Conservation (phyloP, 2,888 invertebrate genomes). For the Acrobasis suavella region DNA sequence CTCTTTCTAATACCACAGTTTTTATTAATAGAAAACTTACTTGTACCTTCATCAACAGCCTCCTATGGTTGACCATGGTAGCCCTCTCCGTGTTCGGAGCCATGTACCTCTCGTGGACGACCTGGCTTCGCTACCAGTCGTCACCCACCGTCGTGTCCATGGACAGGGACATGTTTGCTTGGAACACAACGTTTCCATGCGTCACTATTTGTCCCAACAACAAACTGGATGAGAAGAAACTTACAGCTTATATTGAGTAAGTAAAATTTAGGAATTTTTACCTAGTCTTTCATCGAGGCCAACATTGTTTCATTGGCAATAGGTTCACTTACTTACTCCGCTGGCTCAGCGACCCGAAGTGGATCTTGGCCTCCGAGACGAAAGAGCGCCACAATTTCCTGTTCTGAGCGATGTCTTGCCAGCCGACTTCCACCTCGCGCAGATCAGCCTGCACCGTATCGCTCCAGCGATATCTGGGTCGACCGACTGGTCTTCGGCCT, state of each 20-base stretch:
- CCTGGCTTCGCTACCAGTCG: conserved; percentile 85
- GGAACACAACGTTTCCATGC: conserved; percentile 88
- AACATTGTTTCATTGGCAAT: too few species aligned
- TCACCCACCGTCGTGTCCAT: conserved; percentile 88
- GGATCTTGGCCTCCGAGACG: too few species aligned
- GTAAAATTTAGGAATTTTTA: conserved; percentile 26
- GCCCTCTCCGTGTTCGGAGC: conserved; percentile 79
- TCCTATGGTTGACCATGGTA: conserved; percentile 82
- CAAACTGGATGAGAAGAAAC: conserved; percentile 79
- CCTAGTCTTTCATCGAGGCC: too few species aligned
- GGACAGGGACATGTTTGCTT: conserved; percentile 87
- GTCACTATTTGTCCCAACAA: conserved; percentile 85
- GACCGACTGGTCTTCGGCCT: too few species aligned
- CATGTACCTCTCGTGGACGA: conserved; percentile 80
- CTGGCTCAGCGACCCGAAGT: too few species aligned
- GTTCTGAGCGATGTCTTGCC: too few species aligned
- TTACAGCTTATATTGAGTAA: conserved; percentile 80
- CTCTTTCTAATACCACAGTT: background rate
- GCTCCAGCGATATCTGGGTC: too few species aligned
- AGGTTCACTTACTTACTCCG: too few species aligned
- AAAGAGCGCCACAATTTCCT: too few species aligned
- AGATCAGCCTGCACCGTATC: too few species aligned
- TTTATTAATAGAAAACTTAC: background rate
- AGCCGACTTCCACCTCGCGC: too few species aligned
- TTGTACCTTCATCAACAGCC: conserved; percentile 51